These are phyloP conservation scores for Chaenodraco wilsoni DNA, from an alignment of 2,797 vertebrate genomes.

Conservation along the genomic window DNA sequence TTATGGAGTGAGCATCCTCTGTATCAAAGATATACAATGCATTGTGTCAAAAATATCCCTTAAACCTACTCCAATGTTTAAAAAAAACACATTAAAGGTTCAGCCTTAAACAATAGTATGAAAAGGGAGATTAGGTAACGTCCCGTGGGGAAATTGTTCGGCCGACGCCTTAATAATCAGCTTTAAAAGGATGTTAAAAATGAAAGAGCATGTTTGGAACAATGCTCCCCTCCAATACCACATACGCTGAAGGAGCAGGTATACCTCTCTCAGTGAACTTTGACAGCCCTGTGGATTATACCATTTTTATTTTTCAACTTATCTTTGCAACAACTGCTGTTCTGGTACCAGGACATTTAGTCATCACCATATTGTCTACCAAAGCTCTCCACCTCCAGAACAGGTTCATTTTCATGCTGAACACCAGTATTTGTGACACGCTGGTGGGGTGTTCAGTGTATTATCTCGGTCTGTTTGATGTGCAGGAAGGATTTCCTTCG, in stretches of 20 bases:
- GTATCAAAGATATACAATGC: no score
- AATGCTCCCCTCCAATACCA: conserved; percentile 56
- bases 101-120: not conserved
- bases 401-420: conserved; percentile 84
- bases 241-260: conserved; percentile 33
- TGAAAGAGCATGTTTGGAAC: conserved; percentile 3
- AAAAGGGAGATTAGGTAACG: not conserved
- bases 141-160: not conserved
- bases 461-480: conserved; percentile 68
- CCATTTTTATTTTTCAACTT: conserved; percentile 78
- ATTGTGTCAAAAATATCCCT: no score
- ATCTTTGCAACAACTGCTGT: conserved; percentile 71
- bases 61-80: no score
- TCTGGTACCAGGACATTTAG: conserved; percentile 70
- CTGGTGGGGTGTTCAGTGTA: conserved; percentile 61
- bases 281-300: conserved; percentile 69
- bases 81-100: not conserved
- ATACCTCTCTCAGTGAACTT: conserved; percentile 75
- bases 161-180: not conserved
- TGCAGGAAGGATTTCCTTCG: conserved; percentile 73
- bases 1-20: no score
- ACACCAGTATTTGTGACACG: conserved; percentile 77
- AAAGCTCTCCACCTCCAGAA: conserved; percentile 73
- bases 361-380: conserved; percentile 65
- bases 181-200: not conserved